These are phyloP conservation scores for Hyla sarda DNA, from an alignment of 2,113 vertebrate species.

Conservation along the genomic window DNA sequence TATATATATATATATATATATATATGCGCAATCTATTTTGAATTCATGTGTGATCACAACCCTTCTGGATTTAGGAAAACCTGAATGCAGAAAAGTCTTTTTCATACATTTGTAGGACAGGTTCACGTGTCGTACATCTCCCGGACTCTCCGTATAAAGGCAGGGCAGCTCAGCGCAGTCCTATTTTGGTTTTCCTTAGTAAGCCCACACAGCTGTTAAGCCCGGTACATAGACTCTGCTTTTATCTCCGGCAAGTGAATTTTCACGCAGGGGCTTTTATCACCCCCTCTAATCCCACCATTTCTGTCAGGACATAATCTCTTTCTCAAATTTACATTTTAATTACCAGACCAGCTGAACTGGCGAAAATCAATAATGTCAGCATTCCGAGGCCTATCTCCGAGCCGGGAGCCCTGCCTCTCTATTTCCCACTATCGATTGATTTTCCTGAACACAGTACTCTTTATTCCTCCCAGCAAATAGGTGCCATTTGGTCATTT, in stretches of 20 bases:
- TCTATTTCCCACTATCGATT: constrained; percentile 87
- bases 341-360: constrained; percentile 99
- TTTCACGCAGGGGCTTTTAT: constrained; percentile 85
- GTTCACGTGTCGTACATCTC: not conserved
- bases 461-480: constrained; percentile 81
- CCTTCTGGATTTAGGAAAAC: too few species aligned
- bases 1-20: too few species aligned
- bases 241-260: constrained; percentile 72
- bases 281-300: constrained; percentile 89
- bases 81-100: not conserved
- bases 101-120: not conserved
- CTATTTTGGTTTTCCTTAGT: constrained; percentile 66
- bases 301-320: constrained; percentile 98
- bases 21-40: too few species aligned
- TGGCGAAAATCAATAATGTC: constrained; percentile 92
- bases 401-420: constrained; percentile 74
- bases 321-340: constrained; percentile 99
- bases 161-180: constrained; percentile 57
- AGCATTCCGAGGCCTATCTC: constrained; percentile 77
- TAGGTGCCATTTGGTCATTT: constrained; percentile 81
- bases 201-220: constrained; percentile 71
- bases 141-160: not conserved
- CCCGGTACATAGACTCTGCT: constrained; percentile 64
- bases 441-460: constrained; percentile 76
- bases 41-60: too few species aligned